phyloP scores from a whole-genome alignment of 2,888 invertebrate species.

The Trachelus stipa region DNA sequence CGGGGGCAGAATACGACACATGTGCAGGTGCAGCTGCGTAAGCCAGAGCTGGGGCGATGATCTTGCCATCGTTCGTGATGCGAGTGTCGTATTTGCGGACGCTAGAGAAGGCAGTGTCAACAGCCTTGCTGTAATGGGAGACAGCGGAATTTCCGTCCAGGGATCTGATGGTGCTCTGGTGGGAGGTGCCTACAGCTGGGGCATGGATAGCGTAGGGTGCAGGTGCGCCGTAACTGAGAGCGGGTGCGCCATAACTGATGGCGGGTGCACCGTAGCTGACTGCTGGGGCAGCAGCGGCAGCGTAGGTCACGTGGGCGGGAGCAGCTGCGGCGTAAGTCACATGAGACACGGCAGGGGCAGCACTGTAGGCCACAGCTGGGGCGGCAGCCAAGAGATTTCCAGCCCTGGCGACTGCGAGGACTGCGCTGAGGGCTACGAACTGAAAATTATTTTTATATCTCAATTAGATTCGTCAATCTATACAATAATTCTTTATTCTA shows the following conservation, averaged over 20 bases:
- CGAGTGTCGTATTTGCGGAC: slow-evolving; percentile 73
- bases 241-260: slow-evolving; percentile 31
- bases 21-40: slow-evolving; percentile 65
- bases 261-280: slow-evolving; percentile 23
- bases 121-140: slow-evolving; percentile 72
- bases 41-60: slow-evolving; percentile 54
- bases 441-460: slow-evolving; percentile 22
- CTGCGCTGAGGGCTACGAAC: slow-evolving; percentile 42
- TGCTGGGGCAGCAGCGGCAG: slow-evolving; percentile 23
- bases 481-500: neutral
- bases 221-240: slow-evolving; percentile 30
- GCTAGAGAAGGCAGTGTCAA: slow-evolving; percentile 73
- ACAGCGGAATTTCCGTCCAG: slow-evolving; percentile 71
- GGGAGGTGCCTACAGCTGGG: slow-evolving; percentile 65
- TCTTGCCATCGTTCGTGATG: slow-evolving; percentile 70
- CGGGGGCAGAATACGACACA: slow-evolving; percentile 40
- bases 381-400: slow-evolving; percentile 34
- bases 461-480: neutral
- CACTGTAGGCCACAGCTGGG: slow-evolving; percentile 73
- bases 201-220: slow-evolving; percentile 47
- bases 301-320: slow-evolving; percentile 20
- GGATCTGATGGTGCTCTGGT: slow-evolving; percentile 72
- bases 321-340: slow-evolving; percentile 68
- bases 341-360: slow-evolving; percentile 74
- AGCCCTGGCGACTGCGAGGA: slow-evolving; percentile 45